A percentile compares a stretch with the other conserved stretches of the same genome.
Evolutionary conservation across 2,113 vertebrate genomes (phyloP).

Genomic region (Plecturocebus donacophilus): DNA sequence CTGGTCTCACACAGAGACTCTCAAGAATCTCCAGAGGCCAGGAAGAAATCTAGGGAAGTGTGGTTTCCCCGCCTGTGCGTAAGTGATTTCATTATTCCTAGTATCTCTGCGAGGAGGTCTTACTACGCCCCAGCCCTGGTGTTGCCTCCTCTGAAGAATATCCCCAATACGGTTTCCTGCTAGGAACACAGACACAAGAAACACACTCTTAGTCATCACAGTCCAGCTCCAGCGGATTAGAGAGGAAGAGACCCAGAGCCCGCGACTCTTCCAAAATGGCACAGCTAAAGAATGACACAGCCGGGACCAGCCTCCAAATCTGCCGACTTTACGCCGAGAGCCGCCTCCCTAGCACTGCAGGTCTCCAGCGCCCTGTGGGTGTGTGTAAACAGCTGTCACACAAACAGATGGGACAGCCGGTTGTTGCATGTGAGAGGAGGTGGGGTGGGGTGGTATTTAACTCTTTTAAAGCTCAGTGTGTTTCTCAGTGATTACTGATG

Average conservation of each 20-base stretch:
- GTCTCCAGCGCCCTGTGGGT: neutral
- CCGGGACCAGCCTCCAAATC: neutral
- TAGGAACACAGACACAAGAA: neutral
- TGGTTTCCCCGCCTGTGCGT: too few species aligned
- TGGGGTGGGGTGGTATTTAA: neutral
- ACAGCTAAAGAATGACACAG: neutral
- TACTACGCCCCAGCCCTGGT: too few species aligned
- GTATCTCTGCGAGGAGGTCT: neutral
- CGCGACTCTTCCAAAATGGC: too few species aligned
- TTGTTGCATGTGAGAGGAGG: neutral
- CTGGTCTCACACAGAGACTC: neutral
- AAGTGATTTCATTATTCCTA: neutral
- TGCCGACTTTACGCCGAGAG: neutral
- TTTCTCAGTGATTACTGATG: neutral
- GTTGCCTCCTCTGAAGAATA: neutral
- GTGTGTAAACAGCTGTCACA: rapidly evolving
- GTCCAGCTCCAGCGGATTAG: neutral
- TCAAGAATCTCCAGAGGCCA: neutral
- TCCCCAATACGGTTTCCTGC: neutral
- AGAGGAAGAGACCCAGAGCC: neutral
- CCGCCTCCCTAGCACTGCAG: too few species aligned
- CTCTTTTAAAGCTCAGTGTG: neutral
- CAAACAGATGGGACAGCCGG: neutral
- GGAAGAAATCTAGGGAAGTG: too few species aligned
- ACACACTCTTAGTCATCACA: too few species aligned